Conservation (phyloP, 1,140 invertebrate genomes). For the Agrypnia vestita region DNA sequence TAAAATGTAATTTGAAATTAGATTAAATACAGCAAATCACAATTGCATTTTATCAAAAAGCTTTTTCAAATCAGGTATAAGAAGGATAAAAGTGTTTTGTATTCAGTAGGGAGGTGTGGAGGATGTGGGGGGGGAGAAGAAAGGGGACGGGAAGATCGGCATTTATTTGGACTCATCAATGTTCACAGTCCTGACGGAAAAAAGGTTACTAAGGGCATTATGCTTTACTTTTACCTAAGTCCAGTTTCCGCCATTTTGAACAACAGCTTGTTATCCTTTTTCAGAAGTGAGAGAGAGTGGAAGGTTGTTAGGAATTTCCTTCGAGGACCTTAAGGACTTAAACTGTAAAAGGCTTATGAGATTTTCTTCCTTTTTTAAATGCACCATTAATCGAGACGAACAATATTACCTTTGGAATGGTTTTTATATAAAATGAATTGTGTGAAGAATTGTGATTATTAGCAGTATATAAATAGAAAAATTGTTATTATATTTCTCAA, state of each 20-base stretch:
- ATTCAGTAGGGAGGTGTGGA: conserved; percentile 45
- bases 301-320: conserved; percentile 54
- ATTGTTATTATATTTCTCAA: too few relatives aligned
- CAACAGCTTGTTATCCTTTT: conserved; percentile 61
- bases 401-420: not conserved
- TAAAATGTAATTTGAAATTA: too few relatives aligned
- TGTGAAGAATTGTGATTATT: too few relatives aligned
- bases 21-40: not conserved
- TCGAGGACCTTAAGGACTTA: conserved; percentile 49
- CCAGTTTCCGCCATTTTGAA: conserved; percentile 57
- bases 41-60: conserved; percentile 3
- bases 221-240: conserved; percentile 56
- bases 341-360: conserved; percentile 36
- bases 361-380: conserved; percentile 42
- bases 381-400: conserved; percentile 24
- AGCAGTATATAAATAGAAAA: too few relatives aligned
- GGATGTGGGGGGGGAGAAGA: not conserved
- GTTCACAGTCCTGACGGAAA: conserved; percentile 58
- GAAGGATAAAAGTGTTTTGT: conserved; percentile 46
- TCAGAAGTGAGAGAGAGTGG: conserved; percentile 51
- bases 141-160: conserved; percentile 36
- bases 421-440: too few relatives aligned
- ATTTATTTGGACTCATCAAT: conserved; percentile 62
- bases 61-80: conserved; percentile 29
- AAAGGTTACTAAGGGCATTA: conserved; percentile 60